phyloP scores from a whole-genome alignment of 2,113 vertebrate genomes.

The Ceyx cyanopectus region DNA sequence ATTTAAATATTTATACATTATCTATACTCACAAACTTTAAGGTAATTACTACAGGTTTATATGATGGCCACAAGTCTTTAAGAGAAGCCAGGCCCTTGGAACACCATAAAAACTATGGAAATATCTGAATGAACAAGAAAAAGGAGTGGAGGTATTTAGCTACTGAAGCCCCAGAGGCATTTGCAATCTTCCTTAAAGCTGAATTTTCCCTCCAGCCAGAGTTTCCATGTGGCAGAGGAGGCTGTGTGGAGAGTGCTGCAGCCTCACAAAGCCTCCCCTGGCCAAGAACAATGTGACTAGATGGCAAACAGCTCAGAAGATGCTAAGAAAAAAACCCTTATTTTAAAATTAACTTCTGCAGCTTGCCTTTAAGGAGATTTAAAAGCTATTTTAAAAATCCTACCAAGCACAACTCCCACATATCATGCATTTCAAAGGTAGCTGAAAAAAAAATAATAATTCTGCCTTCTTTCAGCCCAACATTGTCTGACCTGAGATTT shows the following conservation, averaged over 20 bases:
- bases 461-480: background rate
- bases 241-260: background rate
- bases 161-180: background rate
- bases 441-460: background rate
- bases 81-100: background rate
- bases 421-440: slow-evolving; percentile 1
- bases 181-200: background rate
- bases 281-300: background rate
- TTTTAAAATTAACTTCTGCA: slow-evolving; percentile 50
- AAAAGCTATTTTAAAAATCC: slow-evolving; percentile 33
- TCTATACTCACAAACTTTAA: background rate
- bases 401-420: background rate
- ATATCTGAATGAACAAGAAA: background rate
- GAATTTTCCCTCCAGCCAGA: background rate
- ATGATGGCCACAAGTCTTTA: background rate
- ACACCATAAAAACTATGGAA: background rate
- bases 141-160: background rate
- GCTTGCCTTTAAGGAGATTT: slow-evolving; percentile 49
- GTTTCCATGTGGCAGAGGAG: background rate
- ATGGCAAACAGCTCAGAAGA: background rate
- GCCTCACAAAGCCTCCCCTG: background rate
- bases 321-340: background rate
- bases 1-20: background rate
- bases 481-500: background rate
- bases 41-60: background rate